Evolutionary conservation across 2,888 invertebrate genomes (phyloP), one percentile per base, ranked within the genome.

Genomic region (Sphecodes monilicornis): DNA sequence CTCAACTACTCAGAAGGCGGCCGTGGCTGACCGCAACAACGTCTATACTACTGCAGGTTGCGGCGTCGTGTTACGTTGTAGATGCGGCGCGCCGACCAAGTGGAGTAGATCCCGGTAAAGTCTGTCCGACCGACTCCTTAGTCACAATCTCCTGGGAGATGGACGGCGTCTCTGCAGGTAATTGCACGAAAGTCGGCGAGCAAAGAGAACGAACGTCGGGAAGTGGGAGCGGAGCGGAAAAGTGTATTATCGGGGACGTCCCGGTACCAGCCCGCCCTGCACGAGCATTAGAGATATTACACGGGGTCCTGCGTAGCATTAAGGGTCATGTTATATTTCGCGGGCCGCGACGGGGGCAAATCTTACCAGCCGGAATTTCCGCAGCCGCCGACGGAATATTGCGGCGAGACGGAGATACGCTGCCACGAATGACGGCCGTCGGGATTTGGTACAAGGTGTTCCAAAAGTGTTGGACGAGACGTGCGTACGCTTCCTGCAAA

Each of bases 1-100:
- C 78, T 87, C 85, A 88, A 92, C 93, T 92, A 92, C 91, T 92
- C 91, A 90, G 90, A 90, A 90, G 85, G 87, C 88, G 71, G 77
- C 82, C 84, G 90, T 75, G 93, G 91, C 93, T 93, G 94, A 92
- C 94, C 93, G 80, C 92, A 92, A 89, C 92, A 90, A 90, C 89
- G 91, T 91, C 91, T 92, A 87, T 91, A 92, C 93, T 86, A 93
- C 93, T 93, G 90, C 76, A 75, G 76, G 69, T 32, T 26, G 26
- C 50, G 66, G 75, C 78, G 76, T 74, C 60, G 32, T 82, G 69
- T 79, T 85, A 84, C 82, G 84, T 81, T 84, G 88, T 82, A 75
- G 85, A 71, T 72, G 76, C 77, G 73, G 64, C 76, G 18, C 18
- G 76, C 50, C 81, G 64, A 60, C 64, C 70, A 80, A 89, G 89